These are phyloP conservation scores for Planococcus citri DNA, from an alignment of 1,140 invertebrate species.

Conservation along the genomic window DNA sequence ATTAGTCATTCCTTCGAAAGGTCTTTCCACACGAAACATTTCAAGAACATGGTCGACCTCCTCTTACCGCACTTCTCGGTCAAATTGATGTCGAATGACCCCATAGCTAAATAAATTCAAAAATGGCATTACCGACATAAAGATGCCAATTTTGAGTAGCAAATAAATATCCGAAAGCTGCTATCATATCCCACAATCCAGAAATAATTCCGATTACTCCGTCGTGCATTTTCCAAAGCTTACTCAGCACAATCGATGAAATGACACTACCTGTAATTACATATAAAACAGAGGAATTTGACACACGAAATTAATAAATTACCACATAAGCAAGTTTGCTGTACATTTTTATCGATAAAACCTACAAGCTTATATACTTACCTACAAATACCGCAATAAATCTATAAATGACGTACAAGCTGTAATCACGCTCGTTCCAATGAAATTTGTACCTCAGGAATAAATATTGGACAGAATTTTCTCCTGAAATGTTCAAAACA, in stretches of 20 bases:
- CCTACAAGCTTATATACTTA: too few relatives aligned
- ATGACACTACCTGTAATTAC: too few relatives aligned
- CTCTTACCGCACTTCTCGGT: too few relatives aligned
- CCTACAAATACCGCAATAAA: too few relatives aligned
- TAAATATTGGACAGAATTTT: constrained; percentile 27
- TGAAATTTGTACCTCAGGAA: too few relatives aligned
- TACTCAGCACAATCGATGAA: constrained; percentile 4
- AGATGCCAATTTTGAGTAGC: not conserved
- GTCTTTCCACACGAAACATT: too few relatives aligned
- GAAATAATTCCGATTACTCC: constrained; percentile 16
- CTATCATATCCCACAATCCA: constrained; percentile 5
- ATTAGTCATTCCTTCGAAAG: too few relatives aligned
- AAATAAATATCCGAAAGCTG: constrained; percentile 9
- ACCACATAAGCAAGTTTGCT: not conserved
- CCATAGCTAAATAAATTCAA: too few relatives aligned
- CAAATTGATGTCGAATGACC: too few relatives aligned
- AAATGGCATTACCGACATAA: too few relatives aligned
- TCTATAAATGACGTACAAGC: constrained; percentile 20
- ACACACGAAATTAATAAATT: not conserved
- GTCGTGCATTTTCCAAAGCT: constrained; percentile 1
- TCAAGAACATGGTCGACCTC: not conserved
- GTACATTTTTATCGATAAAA: not conserved
- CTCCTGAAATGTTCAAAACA: too few relatives aligned
- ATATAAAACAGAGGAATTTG: too few relatives aligned
- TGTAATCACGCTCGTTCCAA: constrained; percentile 26